phyloP scores from a whole-genome alignment of 1,140 invertebrate genomes.

The Nymphalis io region DNA sequence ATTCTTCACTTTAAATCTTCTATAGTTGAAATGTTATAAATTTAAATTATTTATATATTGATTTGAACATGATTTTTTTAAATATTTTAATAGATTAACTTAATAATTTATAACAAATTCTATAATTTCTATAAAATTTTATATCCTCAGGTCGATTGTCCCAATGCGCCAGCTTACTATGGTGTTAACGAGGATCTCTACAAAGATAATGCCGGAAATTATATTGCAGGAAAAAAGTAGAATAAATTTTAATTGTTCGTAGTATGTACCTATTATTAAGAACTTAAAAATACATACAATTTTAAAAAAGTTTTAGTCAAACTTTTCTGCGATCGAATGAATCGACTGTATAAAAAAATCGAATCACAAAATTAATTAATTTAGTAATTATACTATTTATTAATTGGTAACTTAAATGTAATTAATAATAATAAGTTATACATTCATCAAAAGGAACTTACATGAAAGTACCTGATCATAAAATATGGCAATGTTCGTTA shows the following conservation, averaged over 20 bases:
- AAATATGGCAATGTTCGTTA: background rate
- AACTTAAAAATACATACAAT: background rate
- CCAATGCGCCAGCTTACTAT: constrained; percentile 59
- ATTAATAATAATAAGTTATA: background rate
- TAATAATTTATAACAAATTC: background rate
- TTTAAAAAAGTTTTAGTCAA: no score
- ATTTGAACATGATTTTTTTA: no score
- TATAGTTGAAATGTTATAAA: no score
- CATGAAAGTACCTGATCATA: background rate
- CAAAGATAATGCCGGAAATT: constrained; percentile 72
- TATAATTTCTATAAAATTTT: background rate
- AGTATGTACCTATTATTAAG: background rate
- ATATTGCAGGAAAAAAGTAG: constrained; percentile 73
- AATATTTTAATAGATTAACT: no score
- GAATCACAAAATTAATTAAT: no score
- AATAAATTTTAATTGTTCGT: constrained; percentile 11
- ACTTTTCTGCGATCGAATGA: no score
- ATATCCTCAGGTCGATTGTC: constrained; percentile 67
- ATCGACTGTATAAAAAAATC: no score
- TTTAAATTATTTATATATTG: no score
- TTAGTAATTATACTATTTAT: no score
- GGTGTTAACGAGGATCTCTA: constrained; percentile 74
- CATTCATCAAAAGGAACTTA: background rate
- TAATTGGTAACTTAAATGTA: no score
- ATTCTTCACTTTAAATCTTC: no score